Base-by-base conservation (phyloP, 2,797 vertebrate species). In the Chelon auratus region DNA sequence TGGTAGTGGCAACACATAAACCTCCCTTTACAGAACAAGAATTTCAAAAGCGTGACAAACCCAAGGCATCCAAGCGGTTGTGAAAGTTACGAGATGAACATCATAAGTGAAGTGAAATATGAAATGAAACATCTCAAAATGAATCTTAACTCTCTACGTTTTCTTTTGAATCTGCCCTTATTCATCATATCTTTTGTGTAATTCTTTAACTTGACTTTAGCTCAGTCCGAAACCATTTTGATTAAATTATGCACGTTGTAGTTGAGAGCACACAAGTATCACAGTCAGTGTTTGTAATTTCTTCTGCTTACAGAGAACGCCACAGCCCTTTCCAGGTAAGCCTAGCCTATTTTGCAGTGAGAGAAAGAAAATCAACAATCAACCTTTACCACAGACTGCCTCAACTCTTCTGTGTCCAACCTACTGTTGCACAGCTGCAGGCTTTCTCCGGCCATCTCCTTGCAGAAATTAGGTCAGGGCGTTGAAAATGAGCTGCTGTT, bases 391-490 rank as follows among this genome's bases (percentile, higher is more conserved):
- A n/a, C 17, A 45, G 17, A n/a, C n/a, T 45, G 43, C 8, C 43
- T 17, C 43, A 45, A 50, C 68, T 77, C 24, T 24, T 77, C 24
- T 24, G 13, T 53, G 61, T 72, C 51, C 36, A 55, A 45, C 61
- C 42, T 36, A 4, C 71, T 56, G 69, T 62, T 72, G 62, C 62
- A 42, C 51, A 68, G 71, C 39, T 48, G 5, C 33, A 65, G 55
- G 59, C 65, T 61, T 37, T 68, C 61, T 73, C 63, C 10, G 12
- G 39, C 67, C 64, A 43, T 57, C n/a, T 8, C 55, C 54, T 68
- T 30, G 24, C 33, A 65, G 72, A 43, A 77, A 73, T 72, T 22
- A 78, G 76, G 48, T 84, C 81, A 75, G 62, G 39, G 42, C 10
- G 1, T 59, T 42, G 18, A 71, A 82, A 83, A 45, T 39, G 54